Evolutionary conservation across 1,140 invertebrate genomes (phyloP).

Genomic region (Ylistrum balloti): DNA sequence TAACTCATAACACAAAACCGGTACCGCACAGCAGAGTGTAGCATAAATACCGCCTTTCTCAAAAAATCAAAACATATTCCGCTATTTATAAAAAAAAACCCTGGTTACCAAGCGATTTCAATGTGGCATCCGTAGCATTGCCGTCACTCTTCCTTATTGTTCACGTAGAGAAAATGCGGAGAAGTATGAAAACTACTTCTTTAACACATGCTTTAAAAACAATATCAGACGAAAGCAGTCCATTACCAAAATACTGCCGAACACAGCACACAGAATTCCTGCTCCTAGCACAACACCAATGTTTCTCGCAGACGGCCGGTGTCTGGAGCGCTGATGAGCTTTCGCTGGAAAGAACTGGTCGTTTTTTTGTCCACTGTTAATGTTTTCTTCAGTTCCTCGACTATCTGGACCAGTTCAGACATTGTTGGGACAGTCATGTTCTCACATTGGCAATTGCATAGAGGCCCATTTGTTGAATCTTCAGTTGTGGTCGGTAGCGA

Average conservation of each 20-base stretch:
- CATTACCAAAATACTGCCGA: not conserved
- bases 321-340: not conserved
- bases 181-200: not conserved
- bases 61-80: too few species aligned
- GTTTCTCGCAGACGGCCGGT: not conserved
- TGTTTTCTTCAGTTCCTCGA: not conserved
- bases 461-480: not conserved
- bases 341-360: conserved; percentile 1
- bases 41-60: too few species aligned
- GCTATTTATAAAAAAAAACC: too few species aligned
- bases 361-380: not conserved
- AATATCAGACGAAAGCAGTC: not conserved
- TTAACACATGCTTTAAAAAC: not conserved
- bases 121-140: too few species aligned
- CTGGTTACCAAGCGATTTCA: too few species aligned
- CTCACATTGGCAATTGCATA: not conserved
- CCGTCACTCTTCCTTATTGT: too few species aligned
- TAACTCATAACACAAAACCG: too few species aligned
- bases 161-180: too few species aligned
- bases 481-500: not conserved
- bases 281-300: not conserved
- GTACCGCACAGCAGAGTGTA: too few species aligned
- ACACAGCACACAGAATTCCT: not conserved
- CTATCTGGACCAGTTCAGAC: not conserved
- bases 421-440: not conserved